Conservation (phyloP, 1,140 invertebrate genomes). For the Magallana ariakensis region DNA sequence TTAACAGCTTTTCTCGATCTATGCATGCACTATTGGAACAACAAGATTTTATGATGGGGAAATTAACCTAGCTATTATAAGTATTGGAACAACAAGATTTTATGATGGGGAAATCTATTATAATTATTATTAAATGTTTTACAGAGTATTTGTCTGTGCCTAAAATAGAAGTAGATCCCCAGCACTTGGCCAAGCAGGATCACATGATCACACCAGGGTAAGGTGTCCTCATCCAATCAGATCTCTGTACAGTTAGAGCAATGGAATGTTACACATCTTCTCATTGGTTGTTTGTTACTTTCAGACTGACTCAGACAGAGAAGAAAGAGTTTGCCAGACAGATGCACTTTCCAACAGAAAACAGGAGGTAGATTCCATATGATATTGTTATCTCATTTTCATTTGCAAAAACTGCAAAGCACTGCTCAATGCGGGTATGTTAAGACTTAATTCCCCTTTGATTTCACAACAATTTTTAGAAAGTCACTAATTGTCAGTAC, state of each 20-base stretch:
- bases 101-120: too few species aligned
- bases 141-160: constrained; percentile 43
- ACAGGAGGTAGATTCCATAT: constrained; percentile 16
- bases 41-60: too few species aligned
- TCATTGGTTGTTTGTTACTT: not conserved
- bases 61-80: too few species aligned
- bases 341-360: constrained; percentile 22
- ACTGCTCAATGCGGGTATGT: too few species aligned
- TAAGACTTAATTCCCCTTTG: too few species aligned
- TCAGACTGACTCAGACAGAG: constrained; percentile 21
- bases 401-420: too few species aligned
- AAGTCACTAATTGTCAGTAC: too few species aligned
- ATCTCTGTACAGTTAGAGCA: not conserved
- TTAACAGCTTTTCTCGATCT: too few species aligned
- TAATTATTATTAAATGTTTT: not conserved
- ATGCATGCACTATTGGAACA: too few species aligned
- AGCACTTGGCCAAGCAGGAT: constrained; percentile 2
- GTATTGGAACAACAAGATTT: too few species aligned
- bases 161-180: constrained; percentile 39
- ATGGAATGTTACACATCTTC: not conserved
- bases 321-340: constrained; percentile 27
- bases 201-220: constrained; percentile 40
- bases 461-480: too few species aligned
- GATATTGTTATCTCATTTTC: too few species aligned
- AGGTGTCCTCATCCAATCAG: not conserved